These are phyloP conservation scores for Bos javanicus DNA, from an alignment of 2,113 vertebrate species.

Conservation along the genomic window DNA sequence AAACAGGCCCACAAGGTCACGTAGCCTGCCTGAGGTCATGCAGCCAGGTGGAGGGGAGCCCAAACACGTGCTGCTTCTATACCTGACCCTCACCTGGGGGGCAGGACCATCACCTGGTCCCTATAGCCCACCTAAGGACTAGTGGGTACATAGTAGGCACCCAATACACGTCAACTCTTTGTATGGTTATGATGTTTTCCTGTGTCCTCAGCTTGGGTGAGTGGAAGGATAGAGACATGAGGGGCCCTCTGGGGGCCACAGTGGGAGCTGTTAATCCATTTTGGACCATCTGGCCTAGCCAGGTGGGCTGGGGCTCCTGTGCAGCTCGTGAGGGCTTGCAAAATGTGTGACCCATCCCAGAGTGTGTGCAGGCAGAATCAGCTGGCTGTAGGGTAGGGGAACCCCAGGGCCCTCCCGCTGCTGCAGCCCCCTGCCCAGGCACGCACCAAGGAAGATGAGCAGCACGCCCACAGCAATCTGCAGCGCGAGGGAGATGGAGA, in stretches of 20 bases:
- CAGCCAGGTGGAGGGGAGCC: not conserved
- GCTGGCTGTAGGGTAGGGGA: not conserved
- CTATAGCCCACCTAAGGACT: not conserved
- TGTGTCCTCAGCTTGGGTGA: too few species aligned
- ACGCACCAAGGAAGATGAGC: constrained; percentile 96
- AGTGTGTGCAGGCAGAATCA: not conserved
- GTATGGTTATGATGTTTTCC: not conserved
- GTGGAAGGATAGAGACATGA: not conserved
- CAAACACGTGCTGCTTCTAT: not conserved
- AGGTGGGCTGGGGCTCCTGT: not conserved
- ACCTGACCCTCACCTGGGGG: not conserved
- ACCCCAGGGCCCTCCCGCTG: not conserved
- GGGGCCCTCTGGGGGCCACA: not conserved
- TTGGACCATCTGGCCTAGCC: not conserved
- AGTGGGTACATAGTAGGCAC: not conserved
- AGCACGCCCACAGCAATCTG: constrained; percentile 92
- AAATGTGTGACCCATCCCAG: not conserved
- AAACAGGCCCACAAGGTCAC: not conserved
- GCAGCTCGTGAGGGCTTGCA: not conserved
- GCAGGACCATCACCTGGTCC: not conserved
- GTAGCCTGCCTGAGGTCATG: not conserved
- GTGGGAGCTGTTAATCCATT: not conserved
- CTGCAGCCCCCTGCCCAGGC: not conserved
- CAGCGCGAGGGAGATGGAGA: constrained; percentile 90
- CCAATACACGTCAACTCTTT: not conserved